Conservation (phyloP, 2,797 vertebrate genomes). For the Poecilia velifera region DNA sequence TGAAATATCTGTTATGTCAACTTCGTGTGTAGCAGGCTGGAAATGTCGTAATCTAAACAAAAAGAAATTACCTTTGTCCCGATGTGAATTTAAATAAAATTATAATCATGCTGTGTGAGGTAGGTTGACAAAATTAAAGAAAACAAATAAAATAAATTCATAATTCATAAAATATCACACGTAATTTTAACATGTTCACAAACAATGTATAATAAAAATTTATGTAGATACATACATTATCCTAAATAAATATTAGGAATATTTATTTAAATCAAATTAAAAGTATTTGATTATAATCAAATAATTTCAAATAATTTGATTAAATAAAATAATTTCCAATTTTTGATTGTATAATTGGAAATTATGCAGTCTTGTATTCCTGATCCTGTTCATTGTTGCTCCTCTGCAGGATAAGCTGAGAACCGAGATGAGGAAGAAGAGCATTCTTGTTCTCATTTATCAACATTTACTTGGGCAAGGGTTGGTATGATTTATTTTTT, state of each 20-base stretch:
- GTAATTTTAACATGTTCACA: background rate
- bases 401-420: conserved; percentile 86
- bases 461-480: conserved; percentile 91
- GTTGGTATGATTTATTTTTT: conserved; percentile 75
- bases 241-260: no score
- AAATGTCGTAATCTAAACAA: background rate
- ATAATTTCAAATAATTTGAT: background rate
- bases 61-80: background rate
- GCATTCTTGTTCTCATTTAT: conserved; percentile 91
- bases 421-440: conserved; percentile 88
- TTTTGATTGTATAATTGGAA: no score
- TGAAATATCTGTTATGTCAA: background rate
- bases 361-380: background rate
- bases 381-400: conserved; percentile 11
- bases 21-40: background rate
- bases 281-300: background rate
- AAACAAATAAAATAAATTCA: background rate
- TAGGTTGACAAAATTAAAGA: background rate
- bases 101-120: background rate
- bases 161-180: background rate
- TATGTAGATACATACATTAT: no score
- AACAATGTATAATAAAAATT: no score
- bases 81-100: background rate
- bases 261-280: no score
- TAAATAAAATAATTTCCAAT: background rate